phyloP scores from a whole-genome alignment of 2,113 vertebrate species.

The Camelus bactrianus region DNA sequence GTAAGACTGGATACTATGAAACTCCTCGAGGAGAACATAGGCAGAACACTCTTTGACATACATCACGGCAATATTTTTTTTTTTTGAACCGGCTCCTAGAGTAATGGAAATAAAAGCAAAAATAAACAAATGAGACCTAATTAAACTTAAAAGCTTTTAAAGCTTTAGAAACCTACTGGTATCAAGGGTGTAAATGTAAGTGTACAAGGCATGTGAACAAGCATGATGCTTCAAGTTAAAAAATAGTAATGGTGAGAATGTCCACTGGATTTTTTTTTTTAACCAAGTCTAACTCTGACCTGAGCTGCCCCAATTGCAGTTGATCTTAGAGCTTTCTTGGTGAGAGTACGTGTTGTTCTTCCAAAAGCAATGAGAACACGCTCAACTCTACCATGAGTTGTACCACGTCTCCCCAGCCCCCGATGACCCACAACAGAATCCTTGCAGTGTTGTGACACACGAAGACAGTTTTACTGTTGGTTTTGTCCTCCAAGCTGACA shows the following conservation, averaged over 20 bases:
- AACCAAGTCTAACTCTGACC: not conserved
- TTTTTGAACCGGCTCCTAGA: not conserved
- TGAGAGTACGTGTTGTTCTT: not conserved
- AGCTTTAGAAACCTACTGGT: no score
- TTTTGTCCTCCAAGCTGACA: not conserved
- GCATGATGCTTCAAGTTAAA: not conserved
- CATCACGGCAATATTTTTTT: not conserved
- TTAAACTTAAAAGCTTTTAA: not conserved
- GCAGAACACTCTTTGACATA: not conserved
- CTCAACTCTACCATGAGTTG: not conserved
- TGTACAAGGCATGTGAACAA: not conserved
- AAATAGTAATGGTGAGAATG: not conserved
- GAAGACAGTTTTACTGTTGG: not conserved
- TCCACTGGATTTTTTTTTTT: not conserved
- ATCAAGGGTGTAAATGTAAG: no score
- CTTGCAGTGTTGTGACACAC: not conserved
- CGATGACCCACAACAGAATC: no score
- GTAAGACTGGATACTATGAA: not conserved
- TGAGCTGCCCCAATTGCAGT: not conserved
- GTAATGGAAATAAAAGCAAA: not conserved
- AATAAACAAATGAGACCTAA: not conserved
- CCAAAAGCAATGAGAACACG: not conserved
- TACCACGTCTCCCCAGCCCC: not conserved
- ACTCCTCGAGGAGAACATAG: not conserved
- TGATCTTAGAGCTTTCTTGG: not conserved